Percentiles rank a stretch among this genome's conserved stretches.
These are phyloP conservation scores for Isaurus tuberculatus DNA, from an alignment of 92 coral and sea anemone species.

Conservation along the genomic window DNA sequence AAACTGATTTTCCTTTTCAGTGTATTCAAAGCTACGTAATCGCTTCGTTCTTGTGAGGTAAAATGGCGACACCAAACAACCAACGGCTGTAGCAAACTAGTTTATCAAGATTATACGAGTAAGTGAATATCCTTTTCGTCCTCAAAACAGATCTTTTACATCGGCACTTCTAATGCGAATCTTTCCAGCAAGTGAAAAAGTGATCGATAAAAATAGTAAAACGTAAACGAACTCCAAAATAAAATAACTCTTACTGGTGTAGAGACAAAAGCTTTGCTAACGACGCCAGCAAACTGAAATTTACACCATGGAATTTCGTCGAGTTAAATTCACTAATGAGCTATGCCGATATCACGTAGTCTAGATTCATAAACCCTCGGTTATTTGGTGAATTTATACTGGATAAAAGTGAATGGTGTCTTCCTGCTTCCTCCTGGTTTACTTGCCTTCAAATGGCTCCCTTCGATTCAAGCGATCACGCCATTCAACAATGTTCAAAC, in stretches of 20 bases:
- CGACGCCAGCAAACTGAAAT: slow-evolving; percentile 11
- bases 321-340: neutral
- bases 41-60: slow-evolving; percentile 72
- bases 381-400: neutral
- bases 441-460: slow-evolving; percentile 50
- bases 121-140: slow-evolving; percentile 19
- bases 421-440: slow-evolving; percentile 3
- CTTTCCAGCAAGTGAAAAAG: neutral
- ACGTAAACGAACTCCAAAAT: slow-evolving; percentile 27
- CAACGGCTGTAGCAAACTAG: slow-evolving; percentile 14
- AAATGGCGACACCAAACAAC: slow-evolving; percentile 94
- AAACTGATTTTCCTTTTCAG: neutral
- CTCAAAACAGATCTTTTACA: neutral
- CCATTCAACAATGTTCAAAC: slow-evolving; percentile 69
- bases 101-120: neutral
- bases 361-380: slow-evolving; percentile 19
- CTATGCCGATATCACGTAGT: neutral
- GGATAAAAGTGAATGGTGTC: neutral
- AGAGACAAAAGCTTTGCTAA: slow-evolving; percentile 33
- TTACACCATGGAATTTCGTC: slow-evolving; percentile 10
- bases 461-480: slow-evolving; percentile 49
- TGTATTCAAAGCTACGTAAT: slow-evolving; percentile 38
- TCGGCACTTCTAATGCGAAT: neutral
- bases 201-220: slow-evolving; percentile 14
- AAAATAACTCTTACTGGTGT: slow-evolving; percentile 6